These are phyloP conservation scores for Hymenochirus boettgeri DNA, from an alignment of 2,113 vertebrate genomes.

Conservation along the genomic window DNA sequence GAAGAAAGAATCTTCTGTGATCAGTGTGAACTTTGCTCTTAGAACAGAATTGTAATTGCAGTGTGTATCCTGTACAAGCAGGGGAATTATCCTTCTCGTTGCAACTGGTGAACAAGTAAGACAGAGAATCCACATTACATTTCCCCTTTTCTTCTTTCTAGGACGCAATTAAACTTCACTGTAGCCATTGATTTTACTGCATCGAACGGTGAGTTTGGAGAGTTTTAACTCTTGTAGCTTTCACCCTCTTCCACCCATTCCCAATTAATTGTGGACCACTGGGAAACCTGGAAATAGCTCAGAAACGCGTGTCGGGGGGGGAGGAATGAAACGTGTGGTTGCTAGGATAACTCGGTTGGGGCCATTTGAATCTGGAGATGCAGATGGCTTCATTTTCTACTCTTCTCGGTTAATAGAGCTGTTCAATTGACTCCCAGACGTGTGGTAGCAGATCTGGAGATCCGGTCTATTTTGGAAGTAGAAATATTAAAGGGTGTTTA, in stretches of 20 bases:
- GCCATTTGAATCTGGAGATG: slow-evolving; percentile 1
- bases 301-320: not conserved
- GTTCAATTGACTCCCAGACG: slow-evolving; percentile 2
- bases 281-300: not conserved
- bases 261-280: slow-evolving; percentile 33
- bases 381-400: not conserved
- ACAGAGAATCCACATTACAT: slow-evolving; percentile 21
- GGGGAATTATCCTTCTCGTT: slow-evolving; percentile 28
- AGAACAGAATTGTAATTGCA: not conserved
- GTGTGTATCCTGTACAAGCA: not conserved
- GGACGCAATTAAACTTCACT: slow-evolving; percentile 96
- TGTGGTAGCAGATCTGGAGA: not conserved
- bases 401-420: slow-evolving; percentile 14
- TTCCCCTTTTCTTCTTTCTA: slow-evolving; percentile 51
- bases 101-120: not conserved
- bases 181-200: slow-evolving; percentile 97
- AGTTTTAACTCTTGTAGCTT: slow-evolving; percentile 19
- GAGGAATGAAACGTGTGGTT: not conserved
- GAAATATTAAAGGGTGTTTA: slow-evolving; percentile 12
- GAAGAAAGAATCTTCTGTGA: not conserved
- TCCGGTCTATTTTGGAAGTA: rapidly evolving
- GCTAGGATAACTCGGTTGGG: slow-evolving; percentile 3
- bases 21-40: not conserved
- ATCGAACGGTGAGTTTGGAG: slow-evolving; percentile 81
- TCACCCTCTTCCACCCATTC: slow-evolving; percentile 16